Base-by-base conservation (phyloP, 2,888 invertebrate species). In the Phrixothrix hirtus region DNA sequence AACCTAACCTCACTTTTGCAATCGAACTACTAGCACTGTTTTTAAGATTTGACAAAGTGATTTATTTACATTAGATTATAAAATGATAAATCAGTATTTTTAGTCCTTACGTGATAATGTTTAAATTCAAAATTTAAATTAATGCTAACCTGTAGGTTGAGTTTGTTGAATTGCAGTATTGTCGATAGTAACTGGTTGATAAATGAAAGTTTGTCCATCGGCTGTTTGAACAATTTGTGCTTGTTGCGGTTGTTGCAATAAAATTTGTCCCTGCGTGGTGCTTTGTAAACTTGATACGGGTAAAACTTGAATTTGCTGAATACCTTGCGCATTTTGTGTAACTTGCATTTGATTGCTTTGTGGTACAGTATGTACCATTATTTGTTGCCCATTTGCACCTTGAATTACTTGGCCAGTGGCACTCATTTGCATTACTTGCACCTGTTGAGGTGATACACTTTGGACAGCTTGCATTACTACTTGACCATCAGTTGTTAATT, bases 181-280 rank as follows among this genome's bases (percentile, higher is more conserved):
- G 55, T 84, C 83, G 11, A 85, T 70, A 32, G 83, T 76, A 21
- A 85, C 81, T 0, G 92, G 91, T 71, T 95, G 95, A 73, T 93
- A 93, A 45, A 94, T 84, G 64, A 91, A 89, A 0, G 95, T 93
- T 75, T 95, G 95, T 1, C 96, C 96, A 75, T 95, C 95, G 0
- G 92, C 83, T 0, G 94, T 89, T 73, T 95, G 95, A 25, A 95
- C 86, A 30, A 95, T 79, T 74, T 95, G 95, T 27, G 91, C 84
- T 51, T 82, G 84, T 61, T 82, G 83, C 3, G 83, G 81, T 43
- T 83, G 82, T 60, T 84, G 84, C 32, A 84, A 78, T 16, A 84
- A 77, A 38, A 84, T 80, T 67, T 83, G 82, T 17, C 81, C 80
- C 10, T 79, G 80, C 2, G 77, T 71, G 15, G 73, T 71, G n/a